Conservation (phyloP, 2,888 invertebrate genomes). For the Pecten maximus region DNA sequence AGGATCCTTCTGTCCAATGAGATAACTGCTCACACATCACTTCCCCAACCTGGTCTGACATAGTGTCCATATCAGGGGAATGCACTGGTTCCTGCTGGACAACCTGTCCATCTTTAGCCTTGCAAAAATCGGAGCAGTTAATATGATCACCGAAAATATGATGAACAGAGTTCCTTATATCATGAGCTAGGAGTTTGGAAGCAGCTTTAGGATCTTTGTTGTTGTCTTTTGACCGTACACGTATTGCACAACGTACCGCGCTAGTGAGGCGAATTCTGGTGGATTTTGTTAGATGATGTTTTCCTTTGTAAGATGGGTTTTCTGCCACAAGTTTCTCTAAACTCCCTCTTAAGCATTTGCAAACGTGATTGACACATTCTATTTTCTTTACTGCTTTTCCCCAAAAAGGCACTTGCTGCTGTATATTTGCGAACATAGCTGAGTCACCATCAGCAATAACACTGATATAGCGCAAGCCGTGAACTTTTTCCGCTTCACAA, state of each 20-base stretch:
- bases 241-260: slow-evolving; percentile 37
- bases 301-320: slow-evolving; percentile 46
- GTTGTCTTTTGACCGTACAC: slow-evolving; percentile 13
- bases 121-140: slow-evolving; percentile 54
- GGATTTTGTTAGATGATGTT: slow-evolving; percentile 44
- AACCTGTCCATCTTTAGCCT: too few relatives aligned
- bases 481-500: slow-evolving; percentile 52
- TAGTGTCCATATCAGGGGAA: too few relatives aligned
- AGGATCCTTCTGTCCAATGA: too few relatives aligned
- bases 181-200: slow-evolving; percentile 42
- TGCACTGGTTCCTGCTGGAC: too few relatives aligned
- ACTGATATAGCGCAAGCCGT: slow-evolving; percentile 58
- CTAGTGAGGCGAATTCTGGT: neutral
- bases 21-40: too few relatives aligned
- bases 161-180: slow-evolving; percentile 50
- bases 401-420: slow-evolving; percentile 47
- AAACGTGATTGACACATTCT: slow-evolving; percentile 54
- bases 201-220: neutral
- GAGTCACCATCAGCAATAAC: slow-evolving; percentile 47
- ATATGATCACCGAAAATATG: slow-evolving; percentile 54
- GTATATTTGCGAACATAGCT: slow-evolving; percentile 40
- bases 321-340: slow-evolving; percentile 50
- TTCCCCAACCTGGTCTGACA: too few relatives aligned
- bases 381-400: slow-evolving; percentile 40
- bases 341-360: slow-evolving; percentile 46